Evolutionary conservation across 2,113 vertebrate genomes (phyloP).

Genomic region (Pao palembangensis): DNA sequence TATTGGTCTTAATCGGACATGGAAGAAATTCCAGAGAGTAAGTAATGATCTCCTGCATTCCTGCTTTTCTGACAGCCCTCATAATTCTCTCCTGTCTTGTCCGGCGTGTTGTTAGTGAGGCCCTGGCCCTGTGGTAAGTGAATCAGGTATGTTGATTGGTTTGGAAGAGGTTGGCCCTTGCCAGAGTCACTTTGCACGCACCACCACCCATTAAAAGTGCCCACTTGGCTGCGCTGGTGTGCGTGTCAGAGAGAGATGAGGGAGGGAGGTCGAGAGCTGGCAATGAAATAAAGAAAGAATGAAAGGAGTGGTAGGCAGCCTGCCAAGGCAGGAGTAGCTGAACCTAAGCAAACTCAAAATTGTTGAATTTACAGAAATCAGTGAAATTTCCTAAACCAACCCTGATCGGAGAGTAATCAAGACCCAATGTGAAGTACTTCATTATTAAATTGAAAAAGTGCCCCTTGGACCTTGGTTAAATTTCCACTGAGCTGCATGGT

Average conservation of each 20-base stretch:
- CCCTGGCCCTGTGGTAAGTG: constrained; percentile 42
- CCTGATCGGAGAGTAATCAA: constrained; percentile 1
- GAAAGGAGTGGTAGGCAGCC: constrained; percentile 41
- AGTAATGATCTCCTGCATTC: not conserved
- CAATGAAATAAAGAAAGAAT: constrained; percentile 47
- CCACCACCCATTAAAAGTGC: constrained; percentile 48
- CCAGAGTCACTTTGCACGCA: constrained; percentile 67
- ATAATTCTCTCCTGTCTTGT: constrained; percentile 17
- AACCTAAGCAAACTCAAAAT: constrained; percentile 21
- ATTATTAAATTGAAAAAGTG: not conserved
- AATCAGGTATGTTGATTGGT: constrained; percentile 72
- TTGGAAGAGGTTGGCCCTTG: constrained; percentile 50
- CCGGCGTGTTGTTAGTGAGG: constrained; percentile 51
- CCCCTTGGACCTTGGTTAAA: not conserved
- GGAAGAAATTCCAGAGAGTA: constrained; percentile 6
- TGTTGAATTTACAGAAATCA: constrained; percentile 3
- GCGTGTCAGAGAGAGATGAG: constrained; percentile 50
- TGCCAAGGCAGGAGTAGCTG: constrained; percentile 52
- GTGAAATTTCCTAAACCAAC: not conserved
- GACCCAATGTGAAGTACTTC: not conserved
- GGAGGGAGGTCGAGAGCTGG: constrained; percentile 45
- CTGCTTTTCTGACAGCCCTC: constrained; percentile 1
- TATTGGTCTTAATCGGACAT: constrained; percentile 1
- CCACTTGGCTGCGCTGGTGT: constrained; percentile 47
- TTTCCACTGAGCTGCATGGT: constrained; percentile 11